Base-by-base conservation (phyloP, 2,797 vertebrate species). In the Gallirallus australis region DNA sequence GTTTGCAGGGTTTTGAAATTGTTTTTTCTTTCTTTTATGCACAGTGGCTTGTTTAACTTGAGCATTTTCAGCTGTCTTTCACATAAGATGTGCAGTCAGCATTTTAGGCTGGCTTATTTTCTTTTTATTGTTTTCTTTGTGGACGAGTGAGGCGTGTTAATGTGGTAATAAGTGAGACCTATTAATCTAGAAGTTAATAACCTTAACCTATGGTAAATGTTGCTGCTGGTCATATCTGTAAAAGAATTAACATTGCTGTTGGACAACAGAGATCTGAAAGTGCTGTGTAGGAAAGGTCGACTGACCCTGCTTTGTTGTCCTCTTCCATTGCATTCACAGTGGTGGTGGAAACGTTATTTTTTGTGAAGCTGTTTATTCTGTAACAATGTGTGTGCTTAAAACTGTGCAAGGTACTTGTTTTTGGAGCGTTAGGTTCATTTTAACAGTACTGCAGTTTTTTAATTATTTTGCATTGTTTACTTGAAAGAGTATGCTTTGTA, bases 201-300 rank as follows among this genome's bases (percentile, higher is more conserved):
- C 66, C 11, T 48, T 56, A 28, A 14, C 4, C 3, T 31, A 9
- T 64, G 45, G 18, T 48, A 53, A 65, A 42, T 0, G 0, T 77
- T 73, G 6, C 15, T 24, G 33, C 11, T 82, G 21, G 37, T 68
- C 15, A 5, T 64, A 52, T 37, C 24, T 61, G 7, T 30, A 65
- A 84, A 30, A 10, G 18, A 40, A n/a, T 59, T 69, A 54, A 35
- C 0, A 1, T 76, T 77, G 42, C 48, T 50, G 18, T 68, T 82
- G 59, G 28, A 52, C 35, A 48, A 19, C 23, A 56, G 47, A 50
- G 21, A 28, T 80, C 21, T 91, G 35, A 77, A 89, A 69, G 17
- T 30, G 25, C 50, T 54, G 35, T 60, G 30, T 53, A 81, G 63
- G 37, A 66, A 71, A 83, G 39, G 17, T 75, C 16, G 17, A 72